phyloP scores from a whole-genome alignment of 2,797 vertebrate genomes.

The Enteromius radiatus region DNA sequence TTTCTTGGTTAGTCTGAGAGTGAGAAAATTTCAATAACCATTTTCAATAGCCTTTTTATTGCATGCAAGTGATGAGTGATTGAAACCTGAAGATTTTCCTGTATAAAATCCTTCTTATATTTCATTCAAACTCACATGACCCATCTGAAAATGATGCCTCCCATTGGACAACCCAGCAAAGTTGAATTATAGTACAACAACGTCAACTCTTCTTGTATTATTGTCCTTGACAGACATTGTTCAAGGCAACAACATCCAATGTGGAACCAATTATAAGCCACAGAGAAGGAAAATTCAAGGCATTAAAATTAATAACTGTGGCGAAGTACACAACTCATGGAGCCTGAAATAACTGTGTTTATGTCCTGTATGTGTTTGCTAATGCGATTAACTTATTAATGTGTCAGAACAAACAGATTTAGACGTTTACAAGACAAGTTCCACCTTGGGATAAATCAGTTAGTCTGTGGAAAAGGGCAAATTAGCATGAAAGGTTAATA shows the following conservation, averaged over 20 bases:
- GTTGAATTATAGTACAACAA: conserved; percentile 15
- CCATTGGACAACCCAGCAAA: neutral
- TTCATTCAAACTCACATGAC: neutral
- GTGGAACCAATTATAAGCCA: conserved; percentile 21
- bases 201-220: neutral
- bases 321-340: neutral
- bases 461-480: neutral
- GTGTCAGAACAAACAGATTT: neutral
- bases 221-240: conserved; percentile 3
- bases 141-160: neutral
- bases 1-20: neutral
- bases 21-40: neutral
- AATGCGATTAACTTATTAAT: conserved; percentile 16
- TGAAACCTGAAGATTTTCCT: neutral
- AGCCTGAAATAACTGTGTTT: neutral
- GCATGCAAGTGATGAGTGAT: neutral
- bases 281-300: neutral
- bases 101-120: conserved; percentile 7
- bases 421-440: neutral
- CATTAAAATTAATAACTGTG: neutral
- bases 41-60: neutral
- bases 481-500: neutral
- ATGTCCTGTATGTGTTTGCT: neutral
- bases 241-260: conserved; percentile 16
- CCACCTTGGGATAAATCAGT: neutral